These are phyloP conservation scores for Tethea ocularis DNA, from an alignment of 2,888 invertebrate genomes.

Conservation along the genomic window DNA sequence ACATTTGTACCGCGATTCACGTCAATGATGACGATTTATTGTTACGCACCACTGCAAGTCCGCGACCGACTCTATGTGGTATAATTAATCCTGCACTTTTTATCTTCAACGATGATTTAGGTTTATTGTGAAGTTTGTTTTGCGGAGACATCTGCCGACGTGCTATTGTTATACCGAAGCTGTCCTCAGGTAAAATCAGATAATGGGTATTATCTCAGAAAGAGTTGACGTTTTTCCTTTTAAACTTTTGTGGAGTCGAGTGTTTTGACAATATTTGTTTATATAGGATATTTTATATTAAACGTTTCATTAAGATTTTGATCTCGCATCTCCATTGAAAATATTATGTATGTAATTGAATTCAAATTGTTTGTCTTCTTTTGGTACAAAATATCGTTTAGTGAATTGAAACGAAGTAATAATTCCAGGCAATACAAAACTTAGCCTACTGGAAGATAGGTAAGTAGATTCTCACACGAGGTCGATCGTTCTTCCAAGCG, in stretches of 20 bases:
- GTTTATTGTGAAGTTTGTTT: constrained; percentile 77
- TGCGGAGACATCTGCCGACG: constrained; percentile 78
- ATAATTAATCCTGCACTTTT: constrained; percentile 71
- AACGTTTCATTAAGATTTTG: constrained; percentile 58
- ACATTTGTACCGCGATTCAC: constrained; percentile 78
- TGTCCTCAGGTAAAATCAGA: constrained; percentile 76
- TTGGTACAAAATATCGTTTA: neutral
- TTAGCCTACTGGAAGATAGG: constrained; percentile 19
- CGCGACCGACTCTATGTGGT: constrained; percentile 53
- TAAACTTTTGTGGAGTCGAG: constrained; percentile 72
- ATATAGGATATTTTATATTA: constrained; percentile 60
- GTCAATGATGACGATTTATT: constrained; percentile 82
- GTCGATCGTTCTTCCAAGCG: constrained; percentile 58
- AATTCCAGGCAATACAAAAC: constrained; percentile 22
- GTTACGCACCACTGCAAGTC: constrained; percentile 51
- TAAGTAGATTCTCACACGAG: constrained; percentile 47
- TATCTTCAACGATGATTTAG: constrained; percentile 68
- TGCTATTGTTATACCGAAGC: constrained; percentile 63
- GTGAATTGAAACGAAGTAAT: constrained; percentile 17
- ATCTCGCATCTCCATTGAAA: constrained; percentile 36
- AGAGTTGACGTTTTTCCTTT: constrained; percentile 77
- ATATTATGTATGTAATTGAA: constrained; percentile 15
- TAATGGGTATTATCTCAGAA: constrained; percentile 76
- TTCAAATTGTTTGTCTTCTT: constrained; percentile 24
- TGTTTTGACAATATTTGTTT: constrained; percentile 76